Evolutionary conservation across 1,140 invertebrate species (phyloP).

Genomic region (Diachasmimorpha longicaudata): DNA sequence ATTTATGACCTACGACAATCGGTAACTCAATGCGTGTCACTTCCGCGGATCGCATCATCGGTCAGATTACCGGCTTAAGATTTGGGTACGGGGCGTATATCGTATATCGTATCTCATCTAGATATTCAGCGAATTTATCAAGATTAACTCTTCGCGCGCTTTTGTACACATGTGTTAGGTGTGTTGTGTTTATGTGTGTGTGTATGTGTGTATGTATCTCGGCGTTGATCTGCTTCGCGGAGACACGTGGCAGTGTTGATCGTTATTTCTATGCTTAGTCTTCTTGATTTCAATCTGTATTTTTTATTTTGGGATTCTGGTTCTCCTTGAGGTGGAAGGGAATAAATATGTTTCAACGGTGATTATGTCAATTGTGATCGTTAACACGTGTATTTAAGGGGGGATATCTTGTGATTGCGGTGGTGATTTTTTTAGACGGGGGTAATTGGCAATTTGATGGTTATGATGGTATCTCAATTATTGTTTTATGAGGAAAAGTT

Average conservation of each 20-base stretch:
- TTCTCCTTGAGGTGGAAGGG: not conserved
- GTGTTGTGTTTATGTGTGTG: constrained; percentile 27
- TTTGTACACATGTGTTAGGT: constrained; percentile 8
- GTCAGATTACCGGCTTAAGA: constrained; percentile 53
- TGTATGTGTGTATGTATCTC: constrained; percentile 41
- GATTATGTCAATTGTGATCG: not conserved
- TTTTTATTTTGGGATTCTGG: constrained; percentile 40
- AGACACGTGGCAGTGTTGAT: constrained; percentile 39
- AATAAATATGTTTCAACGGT: constrained; percentile 6
- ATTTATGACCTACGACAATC: constrained; percentile 50
- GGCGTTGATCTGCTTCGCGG: constrained; percentile 43
- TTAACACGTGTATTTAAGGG: not conserved
- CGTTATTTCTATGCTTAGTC: constrained; percentile 30
- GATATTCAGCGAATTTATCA: constrained; percentile 52
- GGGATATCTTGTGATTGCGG: not conserved
- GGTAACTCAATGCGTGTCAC: constrained; percentile 37
- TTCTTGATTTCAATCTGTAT: constrained; percentile 44
- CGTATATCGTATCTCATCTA: constrained; percentile 60
- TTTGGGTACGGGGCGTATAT: constrained; percentile 54
- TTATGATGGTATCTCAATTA: no score
- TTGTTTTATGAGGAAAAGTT: no score
- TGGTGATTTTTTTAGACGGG: not conserved
- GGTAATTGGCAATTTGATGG: no score
- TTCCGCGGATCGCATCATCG: constrained; percentile 33
- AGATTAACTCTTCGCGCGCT: constrained; percentile 48